Conservation (phyloP, 53 echinoderm and acorn worm genomes). For the Luidia sarsii region DNA sequence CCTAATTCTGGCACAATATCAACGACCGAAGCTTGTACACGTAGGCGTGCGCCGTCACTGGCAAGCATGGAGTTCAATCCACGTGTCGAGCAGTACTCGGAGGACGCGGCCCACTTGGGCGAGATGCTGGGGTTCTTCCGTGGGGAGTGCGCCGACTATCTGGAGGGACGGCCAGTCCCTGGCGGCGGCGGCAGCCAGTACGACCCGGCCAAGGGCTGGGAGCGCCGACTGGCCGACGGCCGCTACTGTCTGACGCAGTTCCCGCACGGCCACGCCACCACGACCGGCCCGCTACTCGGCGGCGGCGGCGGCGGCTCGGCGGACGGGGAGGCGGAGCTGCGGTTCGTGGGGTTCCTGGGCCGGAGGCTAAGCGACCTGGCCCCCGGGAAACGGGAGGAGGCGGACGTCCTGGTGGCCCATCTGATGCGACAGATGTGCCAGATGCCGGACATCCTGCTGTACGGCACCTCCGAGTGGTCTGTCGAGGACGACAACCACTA, state of each 20-base stretch:
- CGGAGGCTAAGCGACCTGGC: conserved; percentile 8
- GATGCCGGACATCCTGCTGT: conserved; percentile 26
- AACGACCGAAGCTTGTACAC: too few relatives aligned
- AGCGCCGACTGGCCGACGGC: conserved; percentile 8
- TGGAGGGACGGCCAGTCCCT: conserved; percentile 15
- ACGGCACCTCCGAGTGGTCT: conserved; percentile 27
- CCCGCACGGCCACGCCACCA: conserved; percentile 21
- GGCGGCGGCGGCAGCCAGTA: not conserved
- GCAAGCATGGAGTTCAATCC: conserved; percentile 5
- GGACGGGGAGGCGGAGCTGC: not conserved
- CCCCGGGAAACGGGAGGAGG: not conserved
- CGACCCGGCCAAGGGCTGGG: conserved; percentile 20
- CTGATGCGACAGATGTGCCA: conserved; percentile 28
- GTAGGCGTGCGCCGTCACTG: too few relatives aligned
- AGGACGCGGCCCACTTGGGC: conserved; percentile 25
- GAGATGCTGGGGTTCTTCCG: conserved; percentile 43
- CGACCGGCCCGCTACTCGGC: not conserved
- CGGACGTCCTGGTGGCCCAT: conserved; percentile 3
- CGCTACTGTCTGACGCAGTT: conserved; percentile 44
- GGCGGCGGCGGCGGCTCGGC: too few relatives aligned
- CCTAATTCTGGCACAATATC: too few relatives aligned
- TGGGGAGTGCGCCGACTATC: conserved; percentile 15
- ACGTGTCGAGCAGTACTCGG: conserved; percentile 8
- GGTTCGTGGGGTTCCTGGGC: conserved; percentile 30
- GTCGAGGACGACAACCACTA: conserved; percentile 32